These are phyloP conservation scores for Sciaenops ocellatus DNA, from an alignment of 2,797 vertebrate genomes.

Conservation along the genomic window DNA sequence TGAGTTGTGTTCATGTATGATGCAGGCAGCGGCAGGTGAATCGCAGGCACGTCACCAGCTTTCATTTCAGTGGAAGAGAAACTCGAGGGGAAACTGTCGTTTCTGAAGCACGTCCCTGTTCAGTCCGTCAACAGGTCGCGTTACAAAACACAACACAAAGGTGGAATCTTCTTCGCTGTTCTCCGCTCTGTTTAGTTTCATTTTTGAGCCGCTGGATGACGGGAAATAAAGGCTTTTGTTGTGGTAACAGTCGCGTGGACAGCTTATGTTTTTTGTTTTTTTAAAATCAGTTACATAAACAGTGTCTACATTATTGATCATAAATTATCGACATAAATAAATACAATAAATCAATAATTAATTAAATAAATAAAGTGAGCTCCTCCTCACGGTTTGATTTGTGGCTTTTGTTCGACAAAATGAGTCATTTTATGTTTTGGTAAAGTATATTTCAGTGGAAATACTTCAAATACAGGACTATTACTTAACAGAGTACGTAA, in stretches of 20 bases:
- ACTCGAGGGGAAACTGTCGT: neutral
- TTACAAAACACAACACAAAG: neutral
- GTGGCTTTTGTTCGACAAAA: too few species aligned
- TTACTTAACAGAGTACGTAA: too few species aligned
- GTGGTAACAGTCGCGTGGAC: neutral
- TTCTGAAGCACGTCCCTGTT: neutral
- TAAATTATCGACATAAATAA: neutral
- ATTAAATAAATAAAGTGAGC: too few species aligned
- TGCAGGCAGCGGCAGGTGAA: conserved; percentile 10
- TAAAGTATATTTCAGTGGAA: too few species aligned
- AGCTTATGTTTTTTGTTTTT: neutral
- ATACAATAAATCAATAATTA: too few species aligned
- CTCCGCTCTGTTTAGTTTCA: conserved; percentile 31
- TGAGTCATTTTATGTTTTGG: too few species aligned
- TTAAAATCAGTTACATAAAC: neutral
- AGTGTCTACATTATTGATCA: neutral
- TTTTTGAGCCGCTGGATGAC: neutral
- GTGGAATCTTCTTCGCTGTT: conserved; percentile 43
- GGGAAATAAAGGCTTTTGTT: conserved; percentile 16
- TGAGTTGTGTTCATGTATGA: neutral
- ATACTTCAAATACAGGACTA: too few species aligned
- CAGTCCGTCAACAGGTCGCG: neutral
- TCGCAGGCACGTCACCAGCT: neutral
- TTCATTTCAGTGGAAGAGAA: conserved; percentile 53
- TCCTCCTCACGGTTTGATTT: too few species aligned